phyloP scores from a whole-genome alignment of 2,113 vertebrate genomes.

The Laticauda laticaudata region DNA sequence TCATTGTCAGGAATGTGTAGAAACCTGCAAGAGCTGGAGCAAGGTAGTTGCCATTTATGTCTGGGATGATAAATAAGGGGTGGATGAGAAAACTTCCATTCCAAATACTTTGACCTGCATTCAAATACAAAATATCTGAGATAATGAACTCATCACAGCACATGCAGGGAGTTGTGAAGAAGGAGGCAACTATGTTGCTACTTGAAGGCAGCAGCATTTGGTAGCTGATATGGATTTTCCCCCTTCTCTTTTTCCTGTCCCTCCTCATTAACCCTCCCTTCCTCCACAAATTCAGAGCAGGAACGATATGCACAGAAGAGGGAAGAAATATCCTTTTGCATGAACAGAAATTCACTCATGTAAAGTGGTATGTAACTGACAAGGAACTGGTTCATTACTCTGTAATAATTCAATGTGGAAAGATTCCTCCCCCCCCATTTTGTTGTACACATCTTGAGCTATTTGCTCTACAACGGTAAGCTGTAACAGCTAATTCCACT shows the following conservation, averaged over 20 bases:
- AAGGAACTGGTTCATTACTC: background rate
- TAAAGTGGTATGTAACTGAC: background rate
- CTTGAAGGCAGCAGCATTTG: background rate
- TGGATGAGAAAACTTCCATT: conserved; percentile 67
- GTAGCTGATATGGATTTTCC: background rate
- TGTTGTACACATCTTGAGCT: background rate
- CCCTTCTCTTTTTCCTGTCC: background rate
- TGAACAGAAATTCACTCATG: background rate
- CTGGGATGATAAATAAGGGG: conserved; percentile 81
- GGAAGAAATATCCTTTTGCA: background rate
- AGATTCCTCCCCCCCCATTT: too few relatives aligned
- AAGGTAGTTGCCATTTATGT: conserved; percentile 67
- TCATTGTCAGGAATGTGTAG: conserved; percentile 94
- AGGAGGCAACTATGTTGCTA: background rate
- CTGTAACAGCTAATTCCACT: background rate
- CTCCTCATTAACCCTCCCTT: background rate
- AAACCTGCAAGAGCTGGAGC: conserved; percentile 74
- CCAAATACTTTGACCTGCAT: conserved; percentile 85
- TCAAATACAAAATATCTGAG: conserved; percentile 3
- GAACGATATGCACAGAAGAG: background rate
- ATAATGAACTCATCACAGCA: accelerated
- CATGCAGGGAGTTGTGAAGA: background rate
- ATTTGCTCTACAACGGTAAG: background rate
- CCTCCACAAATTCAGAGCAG: background rate
- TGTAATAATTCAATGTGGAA: background rate